Evolutionary conservation across 2,888 invertebrate species (phyloP).

Genomic region (Gastracanthus pulcherrimus): DNA sequence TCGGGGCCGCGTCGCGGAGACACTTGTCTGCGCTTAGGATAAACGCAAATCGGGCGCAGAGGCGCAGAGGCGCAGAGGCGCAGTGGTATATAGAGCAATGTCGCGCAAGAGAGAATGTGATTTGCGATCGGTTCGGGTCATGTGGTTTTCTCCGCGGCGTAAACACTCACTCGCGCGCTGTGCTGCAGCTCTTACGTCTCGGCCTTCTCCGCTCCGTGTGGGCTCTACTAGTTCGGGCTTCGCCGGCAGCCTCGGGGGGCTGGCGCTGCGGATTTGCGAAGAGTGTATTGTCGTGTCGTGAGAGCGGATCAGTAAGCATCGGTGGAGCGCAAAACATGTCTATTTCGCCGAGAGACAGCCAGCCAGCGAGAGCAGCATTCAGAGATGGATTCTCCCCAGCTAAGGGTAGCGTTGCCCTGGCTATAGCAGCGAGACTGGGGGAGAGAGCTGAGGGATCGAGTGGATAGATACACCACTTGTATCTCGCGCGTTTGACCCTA

Average conservation of each 20-base stretch:
- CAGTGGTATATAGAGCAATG: background rate
- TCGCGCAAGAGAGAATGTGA: background rate
- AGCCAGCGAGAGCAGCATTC: background rate
- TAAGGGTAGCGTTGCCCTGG: too few relatives aligned
- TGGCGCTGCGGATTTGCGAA: conserved; percentile 59
- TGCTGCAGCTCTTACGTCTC: background rate
- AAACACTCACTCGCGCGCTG: too few relatives aligned
- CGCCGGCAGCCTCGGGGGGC: background rate
- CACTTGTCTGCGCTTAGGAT: conserved; percentile 1
- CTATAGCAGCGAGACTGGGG: background rate
- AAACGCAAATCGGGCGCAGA: background rate
- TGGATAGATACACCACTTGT: background rate
- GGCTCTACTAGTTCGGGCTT: background rate
- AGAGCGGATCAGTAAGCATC: conserved; percentile 67
- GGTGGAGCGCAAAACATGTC: conserved; percentile 68
- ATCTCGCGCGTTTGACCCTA: conserved; percentile 5
- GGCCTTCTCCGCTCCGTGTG: background rate
- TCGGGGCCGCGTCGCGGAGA: background rate
- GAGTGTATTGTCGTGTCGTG: conserved; percentile 73
- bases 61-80: background rate
- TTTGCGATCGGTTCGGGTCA: background rate
- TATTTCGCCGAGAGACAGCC: conserved; percentile 56
- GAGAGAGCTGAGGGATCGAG: background rate
- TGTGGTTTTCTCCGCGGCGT: conserved; percentile 14
- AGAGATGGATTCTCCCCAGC: background rate